Conservation (phyloP, 2,888 invertebrate genomes). For the Cephus pygmeus region DNA sequence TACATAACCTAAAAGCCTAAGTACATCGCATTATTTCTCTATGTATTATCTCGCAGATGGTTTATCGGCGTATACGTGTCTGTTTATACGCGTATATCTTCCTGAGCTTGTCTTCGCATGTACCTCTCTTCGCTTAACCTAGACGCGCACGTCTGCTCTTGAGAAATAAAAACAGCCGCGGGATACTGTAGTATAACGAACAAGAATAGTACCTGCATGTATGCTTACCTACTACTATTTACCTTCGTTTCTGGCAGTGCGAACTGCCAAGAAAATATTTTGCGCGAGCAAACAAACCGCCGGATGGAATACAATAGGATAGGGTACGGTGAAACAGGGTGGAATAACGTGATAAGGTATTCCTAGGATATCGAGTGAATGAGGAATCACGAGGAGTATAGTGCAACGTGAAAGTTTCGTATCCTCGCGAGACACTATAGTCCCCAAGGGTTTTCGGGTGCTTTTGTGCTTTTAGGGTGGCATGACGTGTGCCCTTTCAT, state of each 20-base stretch:
- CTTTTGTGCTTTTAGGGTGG: slow-evolving; percentile 32
- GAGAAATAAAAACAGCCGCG: background rate
- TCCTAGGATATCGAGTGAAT: background rate
- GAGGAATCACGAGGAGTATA: background rate
- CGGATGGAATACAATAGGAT: background rate
- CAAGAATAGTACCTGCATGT: slow-evolving; percentile 14
- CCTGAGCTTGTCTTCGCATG: background rate
- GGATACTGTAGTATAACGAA: background rate
- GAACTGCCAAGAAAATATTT: slow-evolving; percentile 9
- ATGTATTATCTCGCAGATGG: background rate
- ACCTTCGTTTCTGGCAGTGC: slow-evolving; percentile 1
- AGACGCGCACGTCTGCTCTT: background rate
- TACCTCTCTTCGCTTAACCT: background rate
- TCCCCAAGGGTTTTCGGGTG: slow-evolving; percentile 16
- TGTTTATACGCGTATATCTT: background rate
- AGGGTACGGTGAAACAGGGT: background rate
- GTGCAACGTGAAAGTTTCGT: background rate
- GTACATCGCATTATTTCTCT: background rate
- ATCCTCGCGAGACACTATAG: slow-evolving; percentile 21
- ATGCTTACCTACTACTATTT: background rate
- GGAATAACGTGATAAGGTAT: background rate
- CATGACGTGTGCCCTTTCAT: slow-evolving; percentile 30
- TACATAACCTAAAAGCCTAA: background rate
- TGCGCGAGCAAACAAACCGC: background rate
- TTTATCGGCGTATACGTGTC: background rate